Base-by-base conservation (phyloP, 2,113 vertebrate species). In the Bubalus kerabau region DNA sequence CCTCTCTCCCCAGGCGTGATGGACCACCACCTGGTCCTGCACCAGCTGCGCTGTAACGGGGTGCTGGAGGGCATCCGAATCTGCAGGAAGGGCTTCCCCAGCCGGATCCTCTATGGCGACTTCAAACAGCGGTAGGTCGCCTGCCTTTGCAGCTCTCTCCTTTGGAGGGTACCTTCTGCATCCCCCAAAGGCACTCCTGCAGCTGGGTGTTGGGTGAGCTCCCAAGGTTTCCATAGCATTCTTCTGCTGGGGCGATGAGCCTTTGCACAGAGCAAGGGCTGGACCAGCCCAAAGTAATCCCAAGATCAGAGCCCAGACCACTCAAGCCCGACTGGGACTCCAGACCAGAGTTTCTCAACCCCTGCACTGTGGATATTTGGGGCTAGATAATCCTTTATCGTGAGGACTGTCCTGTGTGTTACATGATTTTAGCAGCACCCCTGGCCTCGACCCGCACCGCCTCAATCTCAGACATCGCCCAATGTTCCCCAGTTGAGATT, bases 1-100 rank as follows among this genome's bases (percentile, higher is more conserved):
- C 0, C 23, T 97, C n/a, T 97, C n/a, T 78, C 9, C 43, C 40
- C 94, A 99, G 99, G 99, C 80, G 98, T 98, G 60, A 99, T 99
- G 99, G 99, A 99, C 95, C 99, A 99, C 98, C 98, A 98, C 95
- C 93, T 99, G 98, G 99, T 99, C 96, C 99, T 99, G 98, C 99
- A 99, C 95, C 99, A 99, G 97, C 98, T 99, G 98, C 98, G 99
- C 90, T 99, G 99, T 97, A 99, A 99, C 0, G 99, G 99, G 93
- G 99, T 99, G 56, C 98, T 99, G 4, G 99, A 99, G 97, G 99
- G 99, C 50, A 99, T 99, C 97, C 98, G 99, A 62, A 99, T 99
- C 90, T 99, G 99, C 98, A 99, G 99, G 94, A 99, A 99, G 93
- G 99, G 99, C 0, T 99, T 99, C 96, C 99, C 99, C 96, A 99